A percentile compares a stretch with the other conserved stretches of the same genome.
Conservation (phyloP, 2,797 vertebrate genomes). For the Chiloscyllium punctatum region DNA sequence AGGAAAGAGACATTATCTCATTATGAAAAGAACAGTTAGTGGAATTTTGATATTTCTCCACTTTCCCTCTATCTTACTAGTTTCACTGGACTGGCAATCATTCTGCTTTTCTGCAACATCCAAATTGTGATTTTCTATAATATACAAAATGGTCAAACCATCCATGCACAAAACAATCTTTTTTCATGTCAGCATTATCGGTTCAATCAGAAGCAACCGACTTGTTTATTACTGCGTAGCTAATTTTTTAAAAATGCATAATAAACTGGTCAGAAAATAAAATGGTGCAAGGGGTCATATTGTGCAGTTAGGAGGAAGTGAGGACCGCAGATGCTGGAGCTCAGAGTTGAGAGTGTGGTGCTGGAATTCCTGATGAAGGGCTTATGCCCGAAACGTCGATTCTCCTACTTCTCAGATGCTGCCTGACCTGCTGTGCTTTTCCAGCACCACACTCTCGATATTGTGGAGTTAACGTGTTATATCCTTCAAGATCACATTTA, state of each 20-base stretch:
- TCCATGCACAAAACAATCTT: background rate
- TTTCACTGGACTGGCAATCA: background rate
- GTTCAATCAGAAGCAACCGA: background rate
- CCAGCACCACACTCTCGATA: too few species aligned
- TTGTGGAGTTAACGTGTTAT: background rate
- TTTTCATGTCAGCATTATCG: background rate
- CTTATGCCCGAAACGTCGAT: too few species aligned
- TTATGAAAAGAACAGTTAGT: background rate
- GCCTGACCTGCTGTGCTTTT: too few species aligned
- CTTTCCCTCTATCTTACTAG: background rate
- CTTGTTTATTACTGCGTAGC: background rate
- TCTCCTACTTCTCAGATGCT: too few species aligned
- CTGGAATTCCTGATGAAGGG: too few species aligned
- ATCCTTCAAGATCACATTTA: background rate
- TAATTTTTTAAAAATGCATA: background rate
- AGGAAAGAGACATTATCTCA: background rate
- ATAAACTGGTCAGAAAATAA: background rate
- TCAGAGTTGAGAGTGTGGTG: too few species aligned
- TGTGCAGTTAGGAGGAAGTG: background rate
- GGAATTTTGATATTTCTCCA: background rate
- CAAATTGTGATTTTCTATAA: too few species aligned
- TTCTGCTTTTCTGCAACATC: background rate
- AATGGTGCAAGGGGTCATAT: background rate
- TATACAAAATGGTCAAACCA: background rate
- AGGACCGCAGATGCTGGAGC: too few species aligned